These are phyloP conservation scores for Tetranychus piercei DNA, from an alignment of 2,888 invertebrate genomes.

Conservation along the genomic window DNA sequence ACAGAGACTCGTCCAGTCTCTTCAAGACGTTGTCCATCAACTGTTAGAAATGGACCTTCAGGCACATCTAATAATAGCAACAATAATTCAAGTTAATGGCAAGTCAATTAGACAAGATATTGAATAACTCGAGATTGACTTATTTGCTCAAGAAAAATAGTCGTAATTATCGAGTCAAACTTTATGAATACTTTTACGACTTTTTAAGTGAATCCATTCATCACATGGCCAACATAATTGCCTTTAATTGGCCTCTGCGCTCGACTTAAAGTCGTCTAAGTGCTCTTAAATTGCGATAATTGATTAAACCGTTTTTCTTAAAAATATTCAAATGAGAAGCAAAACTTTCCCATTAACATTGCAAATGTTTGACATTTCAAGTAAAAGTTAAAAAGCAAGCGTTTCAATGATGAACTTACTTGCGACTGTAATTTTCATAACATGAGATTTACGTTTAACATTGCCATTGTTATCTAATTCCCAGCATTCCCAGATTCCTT, in stretches of 20 bases:
- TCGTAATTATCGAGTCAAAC: no score
- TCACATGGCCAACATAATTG: no score
- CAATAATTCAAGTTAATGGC: background rate
- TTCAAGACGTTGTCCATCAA: background rate
- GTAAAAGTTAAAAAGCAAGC: background rate
- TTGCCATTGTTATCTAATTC: conserved; percentile 26
- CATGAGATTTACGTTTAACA: conserved; percentile 24
- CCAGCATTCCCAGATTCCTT: conserved; percentile 29
- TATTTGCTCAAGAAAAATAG: background rate
- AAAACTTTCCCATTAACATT: no score
- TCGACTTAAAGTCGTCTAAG: no score
- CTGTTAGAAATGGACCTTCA: conserved; percentile 1
- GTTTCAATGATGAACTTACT: conserved; percentile 22
- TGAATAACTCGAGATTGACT: background rate
- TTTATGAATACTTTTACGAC: no score
- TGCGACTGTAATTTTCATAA: conserved; percentile 26
- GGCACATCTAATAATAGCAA: background rate
- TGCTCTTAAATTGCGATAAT: no score
- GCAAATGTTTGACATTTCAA: no score
- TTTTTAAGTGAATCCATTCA: no score
- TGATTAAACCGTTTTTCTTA: no score
- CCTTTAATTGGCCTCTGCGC: no score
- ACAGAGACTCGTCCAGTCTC: background rate
- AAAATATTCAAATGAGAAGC: no score
- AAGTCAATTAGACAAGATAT: background rate